Evolutionary conservation across 1,140 invertebrate species (phyloP).

Genomic region (Euwallacea similis): DNA sequence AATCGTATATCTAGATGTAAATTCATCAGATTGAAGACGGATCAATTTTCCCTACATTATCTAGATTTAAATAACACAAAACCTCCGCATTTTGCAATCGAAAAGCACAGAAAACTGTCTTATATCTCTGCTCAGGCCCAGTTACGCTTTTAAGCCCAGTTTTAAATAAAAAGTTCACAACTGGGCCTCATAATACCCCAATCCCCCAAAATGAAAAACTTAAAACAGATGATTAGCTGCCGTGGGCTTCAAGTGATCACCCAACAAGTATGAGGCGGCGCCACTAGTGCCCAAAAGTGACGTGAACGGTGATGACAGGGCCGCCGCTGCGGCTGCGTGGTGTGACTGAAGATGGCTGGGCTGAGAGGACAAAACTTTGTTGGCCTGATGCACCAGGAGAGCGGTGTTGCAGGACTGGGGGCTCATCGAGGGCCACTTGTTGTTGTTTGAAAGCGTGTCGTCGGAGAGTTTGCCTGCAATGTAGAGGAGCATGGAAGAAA

Average conservation of each 20-base stretch:
- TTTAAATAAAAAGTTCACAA: too few relatives aligned
- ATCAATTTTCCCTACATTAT: slow-evolving; percentile 24
- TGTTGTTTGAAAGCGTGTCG: slow-evolving; percentile 53
- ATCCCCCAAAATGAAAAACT: slow-evolving; percentile 1
- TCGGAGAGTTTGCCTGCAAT: slow-evolving; percentile 54
- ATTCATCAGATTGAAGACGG: slow-evolving; percentile 39
- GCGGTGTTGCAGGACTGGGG: slow-evolving; percentile 53
- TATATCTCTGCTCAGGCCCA: too few relatives aligned
- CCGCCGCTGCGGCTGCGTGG: slow-evolving; percentile 50
- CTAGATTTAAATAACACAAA: too few relatives aligned
- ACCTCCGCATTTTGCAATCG: too few relatives aligned
- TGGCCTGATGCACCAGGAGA: slow-evolving; percentile 52
- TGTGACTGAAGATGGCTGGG: slow-evolving; percentile 50
- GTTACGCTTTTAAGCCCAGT: too few relatives aligned
- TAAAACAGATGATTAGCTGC: slow-evolving; percentile 54
- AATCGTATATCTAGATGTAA: slow-evolving; percentile 44
- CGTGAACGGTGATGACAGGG: slow-evolving; percentile 54
- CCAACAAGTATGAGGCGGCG: slow-evolving; percentile 51
- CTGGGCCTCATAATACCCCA: not conserved
- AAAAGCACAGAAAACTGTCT: too few relatives aligned
- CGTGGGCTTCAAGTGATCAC: slow-evolving; percentile 52
- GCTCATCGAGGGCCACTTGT: slow-evolving; percentile 54
- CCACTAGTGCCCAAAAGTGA: slow-evolving; percentile 52
- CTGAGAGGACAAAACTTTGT: slow-evolving; percentile 52
- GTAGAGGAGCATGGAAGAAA: too few relatives aligned